phyloP scores from a whole-genome alignment of 1,140 invertebrate species.

The Bombus fervidus region DNA sequence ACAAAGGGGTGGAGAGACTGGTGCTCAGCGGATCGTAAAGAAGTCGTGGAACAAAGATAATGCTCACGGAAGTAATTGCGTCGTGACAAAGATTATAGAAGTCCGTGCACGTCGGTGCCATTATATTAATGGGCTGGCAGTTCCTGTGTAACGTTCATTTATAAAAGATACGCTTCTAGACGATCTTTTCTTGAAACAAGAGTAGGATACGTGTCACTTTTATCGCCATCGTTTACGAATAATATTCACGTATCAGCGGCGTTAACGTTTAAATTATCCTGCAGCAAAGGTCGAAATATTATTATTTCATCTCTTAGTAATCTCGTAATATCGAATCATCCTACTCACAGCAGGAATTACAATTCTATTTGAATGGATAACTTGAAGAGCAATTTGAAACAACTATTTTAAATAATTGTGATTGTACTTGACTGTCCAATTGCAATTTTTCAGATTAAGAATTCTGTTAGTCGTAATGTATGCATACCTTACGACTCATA shows the following conservation, averaged over 20 bases:
- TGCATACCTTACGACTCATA: no score
- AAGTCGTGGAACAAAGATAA: conserved; percentile 49
- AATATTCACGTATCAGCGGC: not conserved
- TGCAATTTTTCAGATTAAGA: not conserved
- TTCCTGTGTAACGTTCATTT: not conserved
- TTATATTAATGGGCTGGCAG: conserved; percentile 51
- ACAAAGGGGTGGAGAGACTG: conserved; percentile 13
- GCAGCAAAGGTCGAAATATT: not conserved
- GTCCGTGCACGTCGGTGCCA: conserved; percentile 56
- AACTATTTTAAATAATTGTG: not conserved
- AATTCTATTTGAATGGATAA: no score
- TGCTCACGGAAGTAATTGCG: conserved; percentile 50
- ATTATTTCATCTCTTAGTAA: not conserved
- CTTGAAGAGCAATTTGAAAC: no score
- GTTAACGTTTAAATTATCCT: not conserved
- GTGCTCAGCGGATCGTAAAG: conserved; percentile 26
- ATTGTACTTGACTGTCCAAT: not conserved
- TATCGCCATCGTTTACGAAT: not conserved
- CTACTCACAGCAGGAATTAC: no score
- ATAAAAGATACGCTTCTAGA: conserved; percentile 4
- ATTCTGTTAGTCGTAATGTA: not conserved
- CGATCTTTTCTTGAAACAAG: not conserved
- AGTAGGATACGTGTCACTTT: not conserved
- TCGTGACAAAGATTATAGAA: conserved; percentile 53
- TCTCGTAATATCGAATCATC: no score